phyloP scores from a whole-genome alignment of 2,113 vertebrate species.

The Stictonetta naevosa region DNA sequence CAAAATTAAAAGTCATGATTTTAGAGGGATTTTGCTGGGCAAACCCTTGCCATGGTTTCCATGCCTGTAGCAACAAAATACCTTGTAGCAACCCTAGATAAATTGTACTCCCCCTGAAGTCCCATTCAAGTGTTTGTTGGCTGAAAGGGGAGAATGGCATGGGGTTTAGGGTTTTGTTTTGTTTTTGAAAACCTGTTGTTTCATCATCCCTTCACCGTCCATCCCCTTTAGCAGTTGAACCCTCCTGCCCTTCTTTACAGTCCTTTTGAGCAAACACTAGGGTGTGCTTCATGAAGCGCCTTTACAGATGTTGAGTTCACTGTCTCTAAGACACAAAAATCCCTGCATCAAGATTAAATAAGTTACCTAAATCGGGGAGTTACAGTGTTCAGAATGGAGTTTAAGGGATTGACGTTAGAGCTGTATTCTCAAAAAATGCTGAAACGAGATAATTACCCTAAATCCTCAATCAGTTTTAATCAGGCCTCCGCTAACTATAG shows the following conservation, averaged over 20 bases:
- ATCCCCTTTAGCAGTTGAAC: background rate
- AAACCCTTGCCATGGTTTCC: background rate
- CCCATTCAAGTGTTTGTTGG: background rate
- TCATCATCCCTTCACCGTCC: background rate
- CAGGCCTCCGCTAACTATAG: constrained; percentile 31
- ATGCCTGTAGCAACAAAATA: background rate
- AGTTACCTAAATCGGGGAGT: constrained; percentile 46
- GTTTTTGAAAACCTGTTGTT: background rate
- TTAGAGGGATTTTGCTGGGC: background rate
- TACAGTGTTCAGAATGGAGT: constrained; percentile 40
- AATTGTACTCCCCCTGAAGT: background rate
- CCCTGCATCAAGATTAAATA: constrained; percentile 46
- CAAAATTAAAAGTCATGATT: background rate
- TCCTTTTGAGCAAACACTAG: constrained; percentile 45
- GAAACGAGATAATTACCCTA: constrained; percentile 50
- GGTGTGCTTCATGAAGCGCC: background rate
- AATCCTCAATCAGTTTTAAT: constrained; percentile 42
- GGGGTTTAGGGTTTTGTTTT: background rate
- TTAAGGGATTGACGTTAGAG: constrained; percentile 51
- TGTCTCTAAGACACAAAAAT: constrained; percentile 43
- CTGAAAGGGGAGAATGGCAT: constrained; percentile 5
- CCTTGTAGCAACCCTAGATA: background rate
- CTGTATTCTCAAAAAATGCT: background rate
- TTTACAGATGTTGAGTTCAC: constrained; percentile 36
- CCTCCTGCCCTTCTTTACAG: constrained; percentile 16